These are phyloP conservation scores for Microdon myrmicae DNA, from an alignment of 2,888 invertebrate genomes.

Conservation along the genomic window DNA sequence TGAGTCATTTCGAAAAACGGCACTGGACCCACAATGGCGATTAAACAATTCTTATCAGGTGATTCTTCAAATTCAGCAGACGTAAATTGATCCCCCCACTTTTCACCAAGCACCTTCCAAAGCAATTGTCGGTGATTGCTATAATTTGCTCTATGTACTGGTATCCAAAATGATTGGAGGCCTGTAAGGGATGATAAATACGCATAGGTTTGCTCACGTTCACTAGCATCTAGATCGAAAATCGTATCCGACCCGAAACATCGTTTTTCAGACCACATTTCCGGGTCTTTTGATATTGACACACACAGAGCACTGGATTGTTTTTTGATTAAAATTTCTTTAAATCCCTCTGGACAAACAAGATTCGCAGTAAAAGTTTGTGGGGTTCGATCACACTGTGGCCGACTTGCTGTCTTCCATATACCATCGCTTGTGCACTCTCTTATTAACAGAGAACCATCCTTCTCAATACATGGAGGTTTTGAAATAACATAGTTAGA, in stretches of 20 bases:
- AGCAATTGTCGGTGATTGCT: slow-evolving; percentile 65
- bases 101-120: slow-evolving; percentile 68
- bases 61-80: slow-evolving; percentile 49
- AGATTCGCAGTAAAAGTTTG: slow-evolving; percentile 16
- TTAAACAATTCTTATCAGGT: slow-evolving; percentile 56
- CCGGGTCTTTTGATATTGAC: slow-evolving; percentile 57
- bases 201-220: slow-evolving; percentile 59
- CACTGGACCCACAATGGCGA: slow-evolving; percentile 24
- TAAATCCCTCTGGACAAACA: slow-evolving; percentile 58
- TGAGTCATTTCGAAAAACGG: slow-evolving; percentile 51
- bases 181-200: slow-evolving; percentile 50
- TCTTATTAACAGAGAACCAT: slow-evolving; percentile 47
- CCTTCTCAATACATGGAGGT: slow-evolving; percentile 60
- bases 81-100: slow-evolving; percentile 58
- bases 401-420: slow-evolving; percentile 58
- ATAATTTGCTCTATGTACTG: slow-evolving; percentile 65
- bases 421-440: slow-evolving; percentile 31
- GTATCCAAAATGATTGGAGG: slow-evolving; percentile 67
- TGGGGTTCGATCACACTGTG: slow-evolving; percentile 49
- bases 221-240: slow-evolving; percentile 48
- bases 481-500: slow-evolving; percentile 55
- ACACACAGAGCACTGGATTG: slow-evolving; percentile 57
- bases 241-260: slow-evolving; percentile 59
- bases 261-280: slow-evolving; percentile 55
- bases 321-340: slow-evolving; percentile 50